Evolutionary conservation across 1,140 invertebrate species (phyloP).

Genomic region (Anoplolepis gracilipes): DNA sequence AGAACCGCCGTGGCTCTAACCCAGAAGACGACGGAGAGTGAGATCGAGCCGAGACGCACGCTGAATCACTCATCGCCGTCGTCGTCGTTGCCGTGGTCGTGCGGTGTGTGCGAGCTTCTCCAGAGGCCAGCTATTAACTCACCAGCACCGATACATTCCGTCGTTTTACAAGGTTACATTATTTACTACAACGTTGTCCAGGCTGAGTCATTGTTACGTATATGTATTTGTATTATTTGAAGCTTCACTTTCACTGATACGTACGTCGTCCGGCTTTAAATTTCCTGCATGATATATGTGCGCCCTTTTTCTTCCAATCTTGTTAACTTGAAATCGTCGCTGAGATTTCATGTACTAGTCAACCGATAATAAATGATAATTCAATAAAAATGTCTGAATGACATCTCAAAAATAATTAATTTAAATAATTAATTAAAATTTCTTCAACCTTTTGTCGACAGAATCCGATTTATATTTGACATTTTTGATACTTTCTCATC

Average conservation of each 20-base stretch:
- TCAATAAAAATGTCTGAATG: not conserved
- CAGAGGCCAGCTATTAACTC: slow-evolving; percentile 80
- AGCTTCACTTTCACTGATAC: not conserved
- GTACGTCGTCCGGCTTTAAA: not conserved
- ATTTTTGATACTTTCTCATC: not conserved
- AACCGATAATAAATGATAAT: not conserved
- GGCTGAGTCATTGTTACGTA: slow-evolving; percentile 66
- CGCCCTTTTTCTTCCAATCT: not conserved
- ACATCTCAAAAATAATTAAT: not conserved
- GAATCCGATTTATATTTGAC: not conserved
- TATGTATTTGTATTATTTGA: slow-evolving; percentile 14
- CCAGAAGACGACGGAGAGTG: slow-evolving; percentile 73
- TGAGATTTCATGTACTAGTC: not conserved
- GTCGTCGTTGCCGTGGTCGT: slow-evolving; percentile 57
- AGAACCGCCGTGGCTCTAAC: slow-evolving; percentile 75
- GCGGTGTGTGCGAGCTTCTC: slow-evolving; percentile 64
- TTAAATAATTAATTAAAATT: not conserved
- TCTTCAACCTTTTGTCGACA: not conserved
- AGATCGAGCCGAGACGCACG: slow-evolving; percentile 77
- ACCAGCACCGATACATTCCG: slow-evolving; percentile 64
- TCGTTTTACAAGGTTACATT: slow-evolving; percentile 79
- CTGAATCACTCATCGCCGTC: slow-evolving; percentile 82
- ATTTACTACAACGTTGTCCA: slow-evolving; percentile 76
- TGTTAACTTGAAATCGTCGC: not conserved
- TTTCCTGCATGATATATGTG: not conserved